Evolutionary conservation across 2,797 vertebrate genomes (phyloP).

Genomic region (Sparus aurata): DNA sequence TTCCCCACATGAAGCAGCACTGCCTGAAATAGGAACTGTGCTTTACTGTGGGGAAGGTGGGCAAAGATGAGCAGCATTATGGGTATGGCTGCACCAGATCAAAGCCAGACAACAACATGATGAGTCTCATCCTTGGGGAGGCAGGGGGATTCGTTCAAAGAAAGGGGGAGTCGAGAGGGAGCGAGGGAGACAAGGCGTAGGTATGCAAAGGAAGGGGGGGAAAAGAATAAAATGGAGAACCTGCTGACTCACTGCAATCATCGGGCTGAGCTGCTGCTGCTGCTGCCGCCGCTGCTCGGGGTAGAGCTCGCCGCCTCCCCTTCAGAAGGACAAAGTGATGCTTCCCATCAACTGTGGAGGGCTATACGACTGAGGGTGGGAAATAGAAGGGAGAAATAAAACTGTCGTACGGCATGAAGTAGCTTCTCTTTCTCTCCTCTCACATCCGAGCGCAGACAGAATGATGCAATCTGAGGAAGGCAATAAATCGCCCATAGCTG

Average conservation of each 20-base stretch:
- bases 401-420: slow-evolving; percentile 47
- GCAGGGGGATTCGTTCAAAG: slow-evolving; percentile 68
- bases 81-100: slow-evolving; percentile 56
- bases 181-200: slow-evolving; percentile 33
- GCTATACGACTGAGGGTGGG: slow-evolving; percentile 45
- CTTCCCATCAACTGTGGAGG: slow-evolving; percentile 51
- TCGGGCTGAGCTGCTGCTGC: slow-evolving; percentile 62
- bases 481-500: slow-evolving; percentile 49
- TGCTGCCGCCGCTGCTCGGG: slow-evolving; percentile 48
- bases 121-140: slow-evolving; percentile 59
- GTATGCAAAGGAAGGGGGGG: slow-evolving; percentile 52
- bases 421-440: slow-evolving; percentile 35
- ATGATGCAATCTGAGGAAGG: slow-evolving; percentile 68
- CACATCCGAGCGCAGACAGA: slow-evolving; percentile 47
- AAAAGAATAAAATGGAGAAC: slow-evolving; percentile 51
- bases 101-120: slow-evolving; percentile 67
- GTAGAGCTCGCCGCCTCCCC: slow-evolving; percentile 63
- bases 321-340: slow-evolving; percentile 76
- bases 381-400: slow-evolving; percentile 53
- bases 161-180: slow-evolving; percentile 25
- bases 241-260: slow-evolving; percentile 85
- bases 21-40: slow-evolving; percentile 35
- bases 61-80: slow-evolving; percentile 37
- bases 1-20: slow-evolving; percentile 14
- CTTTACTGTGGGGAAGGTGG: slow-evolving; percentile 14